These are phyloP conservation scores for Nothocercus julius DNA, from an alignment of 2,113 vertebrate genomes.

Conservation along the genomic window DNA sequence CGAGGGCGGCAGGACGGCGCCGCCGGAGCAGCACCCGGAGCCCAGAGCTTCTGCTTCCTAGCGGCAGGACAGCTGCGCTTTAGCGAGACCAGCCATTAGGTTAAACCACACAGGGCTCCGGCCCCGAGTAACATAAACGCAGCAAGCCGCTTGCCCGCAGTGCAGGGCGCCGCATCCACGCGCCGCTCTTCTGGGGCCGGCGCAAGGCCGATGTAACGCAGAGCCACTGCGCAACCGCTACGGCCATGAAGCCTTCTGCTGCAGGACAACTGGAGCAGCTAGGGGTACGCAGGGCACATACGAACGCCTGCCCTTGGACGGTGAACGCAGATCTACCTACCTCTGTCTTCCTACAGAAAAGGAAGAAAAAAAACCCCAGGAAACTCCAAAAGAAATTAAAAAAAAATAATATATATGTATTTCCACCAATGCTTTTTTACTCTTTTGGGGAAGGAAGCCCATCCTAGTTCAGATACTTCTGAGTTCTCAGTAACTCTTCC, in stretches of 20 bases:
- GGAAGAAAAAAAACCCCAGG: too few relatives aligned
- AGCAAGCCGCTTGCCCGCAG: background rate
- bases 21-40: background rate
- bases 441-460: background rate
- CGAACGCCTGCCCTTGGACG: accelerated
- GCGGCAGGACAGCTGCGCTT: background rate
- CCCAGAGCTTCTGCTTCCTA: background rate
- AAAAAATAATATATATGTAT: too few relatives aligned
- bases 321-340: accelerated
- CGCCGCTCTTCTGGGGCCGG: background rate
- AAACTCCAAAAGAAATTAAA: background rate
- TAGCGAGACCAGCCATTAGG: background rate
- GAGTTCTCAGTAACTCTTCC: background rate
- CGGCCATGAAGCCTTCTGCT: background rate
- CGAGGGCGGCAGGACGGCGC: background rate
- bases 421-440: background rate
- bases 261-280: background rate
- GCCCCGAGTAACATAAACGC: background rate
- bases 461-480: background rate
- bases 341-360: background rate
- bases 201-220: background rate
- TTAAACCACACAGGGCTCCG: background rate
- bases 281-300: background rate
- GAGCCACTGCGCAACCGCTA: background rate
- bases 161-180: background rate